Base-by-base conservation (phyloP, 2,888 invertebrate genomes). In the Megamerina dolium region DNA sequence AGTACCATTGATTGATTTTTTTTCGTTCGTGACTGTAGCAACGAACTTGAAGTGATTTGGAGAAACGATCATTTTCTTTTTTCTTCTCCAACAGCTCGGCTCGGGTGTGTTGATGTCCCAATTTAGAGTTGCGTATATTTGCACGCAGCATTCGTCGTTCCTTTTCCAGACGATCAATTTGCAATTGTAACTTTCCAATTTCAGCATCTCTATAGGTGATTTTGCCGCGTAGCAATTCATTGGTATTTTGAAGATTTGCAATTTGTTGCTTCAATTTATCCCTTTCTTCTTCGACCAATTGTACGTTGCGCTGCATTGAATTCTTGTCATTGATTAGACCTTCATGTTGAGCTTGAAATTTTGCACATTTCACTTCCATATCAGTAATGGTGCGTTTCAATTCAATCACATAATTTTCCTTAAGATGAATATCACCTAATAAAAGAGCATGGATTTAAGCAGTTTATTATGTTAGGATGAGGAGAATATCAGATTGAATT, bases 321-420 rank as follows among this genome's bases (percentile, higher is more conserved):
- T 87, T 89, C 26, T 86, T 74, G 61, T 93, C 92, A 12, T 82
- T 81, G 8, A 84, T 72, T 0, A 85, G 77, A 1, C 80, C 76
- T 63, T 92, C 90, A 49, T 87, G 80, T 10, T 85, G 73, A 43
- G 83, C 83, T 46, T 85, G 78, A 3, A 67, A 58, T 44, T 60
- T 61, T 14, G 50, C 46, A 45, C 64, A 59, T 48, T 66, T 66
- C 2, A 53, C 39, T 48, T 70, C 66, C n/a, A 61, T 41, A 36
- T 72, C 68, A 17, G 57, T 59, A 1, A 68, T 58, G 2, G 62
- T 64, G 19, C 70, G 63, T 44, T 71, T 70, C 2, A 68, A 46
- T 31, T 72, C 71, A 35, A 64, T 53, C 30, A 66, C 69, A 34
- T 64, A 62, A 45, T 66, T 66, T 46, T 64, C 64, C 49, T 70